Base-by-base conservation (phyloP, 2,888 invertebrate species). In the Drosophila kokeensis region DNA sequence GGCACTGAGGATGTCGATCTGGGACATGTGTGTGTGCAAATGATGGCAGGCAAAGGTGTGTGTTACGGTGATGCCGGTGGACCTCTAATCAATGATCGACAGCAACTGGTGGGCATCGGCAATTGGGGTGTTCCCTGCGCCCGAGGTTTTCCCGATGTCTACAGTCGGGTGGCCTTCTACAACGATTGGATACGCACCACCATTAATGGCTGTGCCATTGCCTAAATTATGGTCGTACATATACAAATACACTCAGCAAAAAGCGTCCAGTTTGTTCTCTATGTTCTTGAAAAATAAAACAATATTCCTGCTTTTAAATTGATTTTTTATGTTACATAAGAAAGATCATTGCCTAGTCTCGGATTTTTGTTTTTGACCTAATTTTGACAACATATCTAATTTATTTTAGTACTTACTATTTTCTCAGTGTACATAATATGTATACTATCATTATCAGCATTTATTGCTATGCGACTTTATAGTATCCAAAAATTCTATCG, bases 1-100 rank as follows among this genome's bases (percentile, higher is more conserved):
- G 89, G 90, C 18, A 91, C 93, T 40, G 93, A 94, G 24, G 92
- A 92, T 0, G 94, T 95, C 1, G 94, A 94, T 73, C 92, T 94
- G 54, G 94, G 94, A 0, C 95, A 95, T 80, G 93, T 95, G 7
- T 95, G 95, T 69, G 95, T 95, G 0, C 90, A 94, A 45, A 94
- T 94, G 7, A 92, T 93, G 34, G 82, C 84, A 0, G 95, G 95
- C 0, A 93, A 94, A 79, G 95, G 95, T 0, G 94, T 74, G 10
- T 91, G 90, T 54, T 81, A 91, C 59, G 88, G 90, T 13, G 91
- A 90, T 42, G 75, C 83, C 13, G 91, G 92, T 4, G 90, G 90
- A 8, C 91, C 92, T 0, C 68, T 92, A n/a, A 73, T 87, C 52
- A 78, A 82, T 55, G 67, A 75, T 8, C 54, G 90, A 34, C 75